phyloP scores from a whole-genome alignment of 1,140 invertebrate genomes.

The Drosophila trapezifrons region DNA sequence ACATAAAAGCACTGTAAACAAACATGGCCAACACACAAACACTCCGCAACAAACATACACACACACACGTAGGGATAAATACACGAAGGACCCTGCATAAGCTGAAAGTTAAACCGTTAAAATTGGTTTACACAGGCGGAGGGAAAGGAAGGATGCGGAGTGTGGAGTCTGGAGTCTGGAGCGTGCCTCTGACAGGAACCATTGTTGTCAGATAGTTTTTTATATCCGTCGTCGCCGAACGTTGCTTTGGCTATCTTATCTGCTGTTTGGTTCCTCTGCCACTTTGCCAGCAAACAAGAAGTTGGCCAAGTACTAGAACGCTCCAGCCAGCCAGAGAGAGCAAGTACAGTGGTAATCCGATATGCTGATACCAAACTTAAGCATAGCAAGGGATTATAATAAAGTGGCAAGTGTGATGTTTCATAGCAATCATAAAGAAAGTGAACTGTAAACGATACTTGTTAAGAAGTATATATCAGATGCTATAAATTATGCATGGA shows the following conservation, averaged over 20 bases:
- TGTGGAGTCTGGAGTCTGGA: not conserved
- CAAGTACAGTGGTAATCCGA: constrained; percentile 40
- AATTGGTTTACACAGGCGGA: constrained; percentile 69
- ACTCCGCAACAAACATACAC: constrained; percentile 3
- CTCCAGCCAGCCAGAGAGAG: not conserved
- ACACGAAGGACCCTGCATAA: constrained; percentile 34
- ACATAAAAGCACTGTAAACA: constrained; percentile 82
- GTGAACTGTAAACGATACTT: not conserved
- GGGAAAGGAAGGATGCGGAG: not conserved
- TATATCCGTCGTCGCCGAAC: not conserved
- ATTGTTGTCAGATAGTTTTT: constrained; percentile 54
- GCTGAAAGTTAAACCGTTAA: constrained; percentile 77
- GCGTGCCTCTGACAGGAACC: constrained; percentile 48
- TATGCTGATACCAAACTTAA: not conserved
- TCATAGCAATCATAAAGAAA: not conserved
- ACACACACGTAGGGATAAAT: not conserved
- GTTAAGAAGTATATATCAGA: not conserved
- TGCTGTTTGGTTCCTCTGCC: constrained; percentile 50
- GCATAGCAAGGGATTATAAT: not conserved
- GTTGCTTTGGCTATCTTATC: constrained; percentile 42
- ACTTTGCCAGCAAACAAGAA: constrained; percentile 55
- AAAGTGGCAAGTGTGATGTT: not conserved
- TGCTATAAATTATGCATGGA: not conserved
- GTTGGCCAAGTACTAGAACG: constrained; percentile 51
- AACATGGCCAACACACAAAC: constrained; percentile 61